Evolutionary conservation across 2,797 vertebrate genomes (phyloP).

Genomic region (Anguilla marmorata): DNA sequence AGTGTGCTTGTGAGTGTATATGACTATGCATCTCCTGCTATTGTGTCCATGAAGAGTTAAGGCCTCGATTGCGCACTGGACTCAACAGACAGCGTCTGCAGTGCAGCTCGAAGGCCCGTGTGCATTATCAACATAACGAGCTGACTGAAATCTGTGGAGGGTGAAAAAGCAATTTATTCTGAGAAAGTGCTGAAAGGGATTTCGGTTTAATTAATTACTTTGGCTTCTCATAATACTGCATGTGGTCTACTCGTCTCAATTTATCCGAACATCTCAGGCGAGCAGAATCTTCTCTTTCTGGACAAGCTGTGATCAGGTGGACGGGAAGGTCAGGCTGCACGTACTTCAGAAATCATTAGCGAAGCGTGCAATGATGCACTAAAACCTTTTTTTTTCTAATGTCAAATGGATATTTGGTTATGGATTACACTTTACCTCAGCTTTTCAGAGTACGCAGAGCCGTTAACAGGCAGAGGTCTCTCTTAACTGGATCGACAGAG

Average conservation of each 20-base stretch:
- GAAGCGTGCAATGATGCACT: background rate
- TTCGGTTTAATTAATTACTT: conserved; percentile 71
- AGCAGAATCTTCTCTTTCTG: background rate
- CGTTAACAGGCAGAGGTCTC: background rate
- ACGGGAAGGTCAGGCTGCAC: conserved; percentile 50
- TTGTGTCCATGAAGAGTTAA: conserved; percentile 10
- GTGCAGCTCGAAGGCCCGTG: conserved; percentile 43
- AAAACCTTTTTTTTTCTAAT: background rate
- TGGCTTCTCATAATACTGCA: conserved; percentile 30
- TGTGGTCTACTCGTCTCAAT: conserved; percentile 24
- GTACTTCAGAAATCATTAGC: conserved; percentile 39
- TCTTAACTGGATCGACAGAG: background rate
- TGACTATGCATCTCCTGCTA: background rate
- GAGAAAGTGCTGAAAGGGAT: conserved; percentile 69
- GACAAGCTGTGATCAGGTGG: background rate
- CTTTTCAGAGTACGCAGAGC: background rate
- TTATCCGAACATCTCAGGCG: background rate
- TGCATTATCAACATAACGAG: conserved; percentile 74
- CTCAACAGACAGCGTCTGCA: conserved; percentile 61
- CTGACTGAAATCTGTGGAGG: conserved; percentile 70
- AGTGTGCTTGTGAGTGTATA: background rate
- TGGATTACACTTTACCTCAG: background rate
- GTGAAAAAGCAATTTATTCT: conserved; percentile 78
- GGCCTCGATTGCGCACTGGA: background rate
- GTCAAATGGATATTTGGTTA: background rate